Evolutionary conservation across 2,888 invertebrate genomes (phyloP), one percentile per base, ranked within the genome.

Genomic region (Spisula solida): DNA sequence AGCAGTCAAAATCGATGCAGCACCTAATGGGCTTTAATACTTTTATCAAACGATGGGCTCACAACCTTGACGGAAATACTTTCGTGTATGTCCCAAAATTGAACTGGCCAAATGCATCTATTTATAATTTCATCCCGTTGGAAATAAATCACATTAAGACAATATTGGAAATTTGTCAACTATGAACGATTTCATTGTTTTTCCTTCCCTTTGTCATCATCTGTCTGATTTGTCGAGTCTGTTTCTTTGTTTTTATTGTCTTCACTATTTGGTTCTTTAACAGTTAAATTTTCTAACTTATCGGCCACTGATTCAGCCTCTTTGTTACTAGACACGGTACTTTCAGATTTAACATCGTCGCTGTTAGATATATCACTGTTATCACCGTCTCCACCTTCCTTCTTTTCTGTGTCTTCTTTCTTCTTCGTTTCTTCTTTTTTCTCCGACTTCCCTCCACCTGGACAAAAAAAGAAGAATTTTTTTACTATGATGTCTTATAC

Each of bases 221-320:
- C 75, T 34, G 75, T 75, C 75, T 75, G 29, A 75, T 75, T 75
- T 18, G 31, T 5, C 12, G 34, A 1, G 2, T 80, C 82, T 31
- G 29, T 66, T 6, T 83, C 79, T 66, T 86, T 75, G 34, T 79
- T 56, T 75, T 20, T 81, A 29, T 81, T 34, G n/a, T 82, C 85
- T 31, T 82, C 66, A 75, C 6, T 66, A 25, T 20, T n/a, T 8
- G 60, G n/a, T 60, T 92, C 90, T 85, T 90, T 87, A 31, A 92
- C 92, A 82, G 89, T 90, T 75, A 92, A 92, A 47, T 70, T 86
- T 85, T 89, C 89, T 31, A 92, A 81, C 82, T 90, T 89, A 51
- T 88, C 92, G 0, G 88, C 85, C 29, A 92, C 92, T 79, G 80
- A 80, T 41, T 92, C 90, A 12, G 92, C 81, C 34, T 92, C 92